Percentiles rank a stretch among this genome's conserved stretches.
These are phyloP conservation scores for Talpa occidentalis DNA, from an alignment of 2,113 vertebrate genomes.

Conservation along the genomic window DNA sequence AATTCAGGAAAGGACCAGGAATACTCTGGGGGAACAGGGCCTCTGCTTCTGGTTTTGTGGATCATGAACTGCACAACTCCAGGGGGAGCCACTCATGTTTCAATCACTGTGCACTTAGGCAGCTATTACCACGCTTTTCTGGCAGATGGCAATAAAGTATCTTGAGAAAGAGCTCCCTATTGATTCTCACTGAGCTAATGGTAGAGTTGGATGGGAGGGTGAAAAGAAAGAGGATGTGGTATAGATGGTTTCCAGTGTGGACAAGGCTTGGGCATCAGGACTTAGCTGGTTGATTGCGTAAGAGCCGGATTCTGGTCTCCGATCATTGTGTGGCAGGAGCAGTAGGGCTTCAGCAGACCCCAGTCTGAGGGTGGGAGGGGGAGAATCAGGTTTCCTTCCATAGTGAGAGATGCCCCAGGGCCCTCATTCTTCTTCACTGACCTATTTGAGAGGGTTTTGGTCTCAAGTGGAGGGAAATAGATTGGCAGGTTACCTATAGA, in stretches of 20 bases:
- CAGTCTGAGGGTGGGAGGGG: no score
- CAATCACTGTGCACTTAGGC: background rate
- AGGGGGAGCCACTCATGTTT: background rate
- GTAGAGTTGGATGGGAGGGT: background rate
- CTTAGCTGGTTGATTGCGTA: no score
- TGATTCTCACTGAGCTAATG: background rate
- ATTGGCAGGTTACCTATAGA: background rate
- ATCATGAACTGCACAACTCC: background rate
- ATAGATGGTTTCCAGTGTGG: background rate
- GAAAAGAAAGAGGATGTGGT: background rate
- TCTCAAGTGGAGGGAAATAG: background rate
- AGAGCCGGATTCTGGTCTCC: background rate
- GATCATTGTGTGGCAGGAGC: background rate
- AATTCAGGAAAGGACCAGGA: background rate
- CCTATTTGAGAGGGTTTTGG: background rate
- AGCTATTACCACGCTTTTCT: conserved; percentile 50
- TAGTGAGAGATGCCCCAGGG: background rate
- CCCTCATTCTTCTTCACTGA: background rate
- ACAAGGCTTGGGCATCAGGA: background rate
- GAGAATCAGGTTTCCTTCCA: background rate
- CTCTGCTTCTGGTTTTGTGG: background rate
- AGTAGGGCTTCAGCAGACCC: background rate
- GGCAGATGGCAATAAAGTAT: conserved; percentile 51
- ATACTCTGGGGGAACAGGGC: background rate
- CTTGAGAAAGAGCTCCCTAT: background rate